Conservation (phyloP, 2,797 vertebrate genomes). For the Coregonus ussuriensis region DNA sequence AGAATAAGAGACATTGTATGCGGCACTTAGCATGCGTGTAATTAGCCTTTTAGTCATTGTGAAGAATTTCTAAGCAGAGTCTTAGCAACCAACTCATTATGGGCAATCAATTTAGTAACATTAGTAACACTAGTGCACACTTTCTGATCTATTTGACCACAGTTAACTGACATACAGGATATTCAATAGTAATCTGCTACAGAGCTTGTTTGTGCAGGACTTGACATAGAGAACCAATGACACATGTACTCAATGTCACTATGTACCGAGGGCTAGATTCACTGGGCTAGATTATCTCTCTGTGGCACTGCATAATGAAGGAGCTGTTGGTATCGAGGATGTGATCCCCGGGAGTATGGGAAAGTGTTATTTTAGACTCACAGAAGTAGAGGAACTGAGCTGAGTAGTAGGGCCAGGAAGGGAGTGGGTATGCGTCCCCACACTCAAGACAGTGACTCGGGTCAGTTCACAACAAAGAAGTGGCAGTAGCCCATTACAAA, state of each 20-base stretch:
- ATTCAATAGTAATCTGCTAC: slow-evolving; percentile 6
- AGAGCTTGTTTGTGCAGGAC: slow-evolving; percentile 44
- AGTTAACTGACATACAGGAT: not conserved
- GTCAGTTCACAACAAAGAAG: slow-evolving; percentile 7
- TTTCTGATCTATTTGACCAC: not conserved
- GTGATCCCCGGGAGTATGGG: slow-evolving; percentile 64
- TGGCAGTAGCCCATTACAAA: slow-evolving; percentile 21
- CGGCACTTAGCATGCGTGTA: not conserved
- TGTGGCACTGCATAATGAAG: slow-evolving; percentile 75
- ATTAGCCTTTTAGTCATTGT: not conserved
- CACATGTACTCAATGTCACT: slow-evolving; percentile 49
- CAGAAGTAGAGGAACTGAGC: slow-evolving; percentile 11
- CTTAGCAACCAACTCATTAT: not conserved
- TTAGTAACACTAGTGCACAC: slow-evolving; percentile 37
- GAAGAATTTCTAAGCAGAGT: not conserved
- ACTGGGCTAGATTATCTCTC: slow-evolving; percentile 61
- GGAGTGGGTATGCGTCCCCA: slow-evolving; percentile 32
- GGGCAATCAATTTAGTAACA: not conserved
- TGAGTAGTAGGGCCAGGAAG: slow-evolving; percentile 34
- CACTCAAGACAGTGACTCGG: slow-evolving; percentile 15
- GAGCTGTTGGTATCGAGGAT: slow-evolving; percentile 65
- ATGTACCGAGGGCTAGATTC: slow-evolving; percentile 62
- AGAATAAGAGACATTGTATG: not conserved
- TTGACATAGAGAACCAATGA: slow-evolving; percentile 49
- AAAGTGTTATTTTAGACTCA: slow-evolving; percentile 66